These are phyloP conservation scores for Colaptes auratus DNA, from an alignment of 2,113 vertebrate genomes.

Conservation along the genomic window DNA sequence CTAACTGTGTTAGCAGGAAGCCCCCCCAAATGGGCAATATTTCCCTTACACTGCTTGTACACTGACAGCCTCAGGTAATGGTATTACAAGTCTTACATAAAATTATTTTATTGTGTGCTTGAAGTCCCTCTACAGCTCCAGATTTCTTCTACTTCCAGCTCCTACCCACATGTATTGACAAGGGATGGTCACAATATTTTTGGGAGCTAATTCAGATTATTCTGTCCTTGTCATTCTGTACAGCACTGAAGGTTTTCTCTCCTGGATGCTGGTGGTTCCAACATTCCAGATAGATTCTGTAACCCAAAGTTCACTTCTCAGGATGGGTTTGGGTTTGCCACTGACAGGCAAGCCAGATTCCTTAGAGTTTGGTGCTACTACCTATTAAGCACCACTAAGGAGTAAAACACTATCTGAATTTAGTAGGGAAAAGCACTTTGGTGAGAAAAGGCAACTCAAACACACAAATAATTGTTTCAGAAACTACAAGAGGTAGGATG, in stretches of 20 bases:
- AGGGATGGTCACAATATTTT: neutral
- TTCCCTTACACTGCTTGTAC: neutral
- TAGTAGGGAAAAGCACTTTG: neutral
- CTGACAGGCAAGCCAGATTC: neutral
- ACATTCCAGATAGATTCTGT: accelerated
- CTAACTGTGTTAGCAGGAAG: neutral
- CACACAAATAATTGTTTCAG: neutral
- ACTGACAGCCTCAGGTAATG: neutral
- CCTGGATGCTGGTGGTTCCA: neutral
- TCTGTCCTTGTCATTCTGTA: neutral
- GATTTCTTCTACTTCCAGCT: neutral
- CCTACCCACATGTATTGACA: neutral
- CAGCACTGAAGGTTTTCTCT: neutral
- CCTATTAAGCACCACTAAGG: neutral
- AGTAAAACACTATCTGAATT: neutral
- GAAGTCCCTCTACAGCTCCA: neutral
- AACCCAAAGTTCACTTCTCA: neutral
- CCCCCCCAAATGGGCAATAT: neutral
- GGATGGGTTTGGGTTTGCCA: neutral
- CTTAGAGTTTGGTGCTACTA: neutral
- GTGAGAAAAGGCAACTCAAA: neutral
- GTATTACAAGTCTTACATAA: neutral
- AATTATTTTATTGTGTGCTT: neutral
- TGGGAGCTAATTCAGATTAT: neutral
- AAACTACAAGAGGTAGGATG: neutral